Evolutionary conservation across 2,888 invertebrate genomes (phyloP).

Genomic region (Tanypteryx hageni): DNA sequence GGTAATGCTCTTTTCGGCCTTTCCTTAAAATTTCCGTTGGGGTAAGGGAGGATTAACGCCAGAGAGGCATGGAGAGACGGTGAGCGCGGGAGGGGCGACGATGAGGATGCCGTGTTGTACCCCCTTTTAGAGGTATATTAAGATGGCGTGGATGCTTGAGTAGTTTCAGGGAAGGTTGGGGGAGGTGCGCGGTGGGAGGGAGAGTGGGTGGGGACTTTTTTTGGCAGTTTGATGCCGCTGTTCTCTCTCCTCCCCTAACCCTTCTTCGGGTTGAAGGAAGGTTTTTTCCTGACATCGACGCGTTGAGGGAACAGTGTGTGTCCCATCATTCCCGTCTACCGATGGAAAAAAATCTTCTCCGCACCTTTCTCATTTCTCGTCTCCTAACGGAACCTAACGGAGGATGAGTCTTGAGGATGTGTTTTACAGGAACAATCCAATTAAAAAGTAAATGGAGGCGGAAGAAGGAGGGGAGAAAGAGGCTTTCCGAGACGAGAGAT

Average conservation of each 20-base stretch:
- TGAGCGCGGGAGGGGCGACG: background rate
- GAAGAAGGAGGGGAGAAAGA: background rate
- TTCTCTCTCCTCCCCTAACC: background rate
- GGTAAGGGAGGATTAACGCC: conserved; percentile 26
- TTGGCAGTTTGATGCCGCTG: conserved; percentile 21
- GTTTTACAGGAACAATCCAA: conserved; percentile 25
- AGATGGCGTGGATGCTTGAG: conserved; percentile 27
- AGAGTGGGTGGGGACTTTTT: background rate
- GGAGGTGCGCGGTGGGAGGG: no score
- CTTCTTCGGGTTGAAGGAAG: no score
- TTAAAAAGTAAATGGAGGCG: background rate
- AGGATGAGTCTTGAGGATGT: background rate
- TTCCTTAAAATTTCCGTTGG: conserved; percentile 35
- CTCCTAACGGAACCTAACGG: background rate
- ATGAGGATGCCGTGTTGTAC: background rate
- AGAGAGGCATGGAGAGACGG: background rate
- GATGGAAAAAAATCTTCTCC: background rate
- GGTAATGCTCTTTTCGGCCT: conserved; percentile 33
- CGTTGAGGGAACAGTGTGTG: no score
- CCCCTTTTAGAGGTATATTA: conserved; percentile 29
- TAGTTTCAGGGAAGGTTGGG: conserved; percentile 15
- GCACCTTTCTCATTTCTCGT: background rate
- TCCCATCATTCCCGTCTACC: background rate
- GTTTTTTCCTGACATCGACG: no score
- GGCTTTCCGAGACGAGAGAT: background rate